These are phyloP conservation scores for Papilio demoleus DNA, from an alignment of 2,888 invertebrate genomes.

Conservation along the genomic window DNA sequence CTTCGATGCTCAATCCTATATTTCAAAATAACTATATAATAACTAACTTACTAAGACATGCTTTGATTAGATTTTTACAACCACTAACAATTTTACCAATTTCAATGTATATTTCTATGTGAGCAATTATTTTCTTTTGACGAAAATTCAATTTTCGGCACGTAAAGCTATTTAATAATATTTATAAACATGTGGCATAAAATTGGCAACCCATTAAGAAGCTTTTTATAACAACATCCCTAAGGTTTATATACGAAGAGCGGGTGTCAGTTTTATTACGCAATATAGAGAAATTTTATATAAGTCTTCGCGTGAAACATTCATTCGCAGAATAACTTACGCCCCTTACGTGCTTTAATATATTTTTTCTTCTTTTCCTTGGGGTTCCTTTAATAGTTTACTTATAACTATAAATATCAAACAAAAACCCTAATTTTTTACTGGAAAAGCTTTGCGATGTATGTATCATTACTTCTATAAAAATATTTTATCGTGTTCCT, in stretches of 20 bases:
- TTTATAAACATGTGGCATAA: neutral
- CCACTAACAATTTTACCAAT: too few relatives aligned
- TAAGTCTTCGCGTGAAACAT: conserved; percentile 11
- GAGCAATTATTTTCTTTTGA: neutral
- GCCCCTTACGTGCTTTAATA: conserved; percentile 13
- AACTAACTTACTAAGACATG: too few relatives aligned
- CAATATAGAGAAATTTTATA: conserved; percentile 22
- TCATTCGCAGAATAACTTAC: conserved; percentile 21
- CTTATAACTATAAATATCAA: neutral
- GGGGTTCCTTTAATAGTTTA: neutral
- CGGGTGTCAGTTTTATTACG: conserved; percentile 14
- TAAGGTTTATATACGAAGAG: conserved; percentile 14
- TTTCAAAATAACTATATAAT: neutral
- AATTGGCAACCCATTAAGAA: neutral
- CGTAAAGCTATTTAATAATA: neutral
- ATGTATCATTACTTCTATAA: too few relatives aligned
- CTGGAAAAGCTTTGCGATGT: too few relatives aligned
- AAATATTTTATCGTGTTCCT: too few relatives aligned
- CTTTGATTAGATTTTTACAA: too few relatives aligned
- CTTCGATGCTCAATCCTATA: neutral
- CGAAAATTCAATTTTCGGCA: neutral
- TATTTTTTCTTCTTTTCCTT: neutral
- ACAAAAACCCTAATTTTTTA: neutral
- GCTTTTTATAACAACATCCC: neutral
- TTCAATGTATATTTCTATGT: too few relatives aligned